These are phyloP conservation scores for Ceratotherium simum DNA, from an alignment of 2,113 vertebrate genomes.

Conservation along the genomic window DNA sequence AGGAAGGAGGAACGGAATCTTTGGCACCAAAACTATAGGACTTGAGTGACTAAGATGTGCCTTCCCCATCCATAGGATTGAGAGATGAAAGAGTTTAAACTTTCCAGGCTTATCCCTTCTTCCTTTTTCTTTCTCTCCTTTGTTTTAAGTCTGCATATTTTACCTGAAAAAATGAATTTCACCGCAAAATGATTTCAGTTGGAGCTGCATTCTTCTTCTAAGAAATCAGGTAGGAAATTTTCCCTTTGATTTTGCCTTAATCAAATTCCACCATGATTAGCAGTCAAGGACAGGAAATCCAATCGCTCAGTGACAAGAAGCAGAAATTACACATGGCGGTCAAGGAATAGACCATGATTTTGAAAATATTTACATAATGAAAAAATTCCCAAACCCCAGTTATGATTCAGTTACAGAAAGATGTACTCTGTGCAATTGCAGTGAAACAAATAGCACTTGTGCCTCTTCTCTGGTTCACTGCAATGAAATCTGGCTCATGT, in stretches of 20 bases:
- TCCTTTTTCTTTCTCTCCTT: background rate
- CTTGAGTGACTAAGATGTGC: conserved; percentile 14
- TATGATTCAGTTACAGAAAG: background rate
- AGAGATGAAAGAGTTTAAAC: conserved; percentile 2
- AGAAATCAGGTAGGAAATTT: conserved; percentile 47
- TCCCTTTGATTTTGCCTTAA: conserved; percentile 30
- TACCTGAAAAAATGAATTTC: conserved; percentile 41
- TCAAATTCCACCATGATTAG: background rate
- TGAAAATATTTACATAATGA: background rate
- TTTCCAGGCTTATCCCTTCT: background rate
- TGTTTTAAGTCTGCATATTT: background rate
- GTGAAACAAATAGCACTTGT: background rate
- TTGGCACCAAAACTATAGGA: background rate
- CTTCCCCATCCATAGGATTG: background rate
- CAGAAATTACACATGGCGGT: background rate
- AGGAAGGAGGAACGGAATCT: conserved; percentile 10
- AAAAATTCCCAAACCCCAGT: background rate
- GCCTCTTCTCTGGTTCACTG: background rate
- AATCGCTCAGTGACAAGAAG: background rate
- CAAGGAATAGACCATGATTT: background rate
- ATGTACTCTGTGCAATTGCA: background rate
- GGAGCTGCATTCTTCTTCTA: background rate
- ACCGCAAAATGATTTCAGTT: conserved; percentile 13
- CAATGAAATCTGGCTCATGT: background rate
- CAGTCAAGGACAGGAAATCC: background rate